Conservation (phyloP, 2,888 invertebrate species). For the Gymnocheta viridis region DNA sequence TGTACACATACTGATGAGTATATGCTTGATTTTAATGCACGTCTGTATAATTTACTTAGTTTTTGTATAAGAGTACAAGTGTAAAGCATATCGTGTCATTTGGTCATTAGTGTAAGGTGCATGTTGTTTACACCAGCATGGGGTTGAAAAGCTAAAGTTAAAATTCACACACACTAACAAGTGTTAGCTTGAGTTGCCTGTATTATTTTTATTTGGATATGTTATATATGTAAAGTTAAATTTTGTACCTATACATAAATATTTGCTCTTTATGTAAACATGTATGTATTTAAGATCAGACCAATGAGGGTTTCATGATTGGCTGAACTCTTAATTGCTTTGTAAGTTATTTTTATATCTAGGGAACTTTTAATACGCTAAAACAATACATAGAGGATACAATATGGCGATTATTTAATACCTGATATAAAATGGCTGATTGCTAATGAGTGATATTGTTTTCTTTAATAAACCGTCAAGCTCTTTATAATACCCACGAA, state of each 20-base stretch:
- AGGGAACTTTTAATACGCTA: neutral
- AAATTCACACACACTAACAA: neutral
- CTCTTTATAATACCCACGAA: no score
- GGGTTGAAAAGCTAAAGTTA: conserved; percentile 65
- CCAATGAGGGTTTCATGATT: conserved; percentile 41
- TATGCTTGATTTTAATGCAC: conserved; percentile 3
- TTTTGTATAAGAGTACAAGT: conserved; percentile 55
- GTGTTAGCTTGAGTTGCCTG: neutral
- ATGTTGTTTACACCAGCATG: conserved; percentile 71
- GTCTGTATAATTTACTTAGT: conserved; percentile 40
- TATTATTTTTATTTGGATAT: conserved; percentile 3
- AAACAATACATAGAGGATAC: neutral
- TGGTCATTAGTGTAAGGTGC: conserved; percentile 73
- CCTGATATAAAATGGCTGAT: no score
- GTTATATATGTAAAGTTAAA: neutral
- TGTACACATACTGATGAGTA: neutral
- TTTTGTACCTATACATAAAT: conserved; percentile 9
- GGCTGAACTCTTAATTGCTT: conserved; percentile 13
- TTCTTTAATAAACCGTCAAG: no score
- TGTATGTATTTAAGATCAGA: neutral
- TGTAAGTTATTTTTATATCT: neutral
- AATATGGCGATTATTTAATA: no score
- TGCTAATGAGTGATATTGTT: no score
- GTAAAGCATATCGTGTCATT: conserved; percentile 72
- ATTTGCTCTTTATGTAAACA: neutral